These are phyloP conservation scores for Brachionus plicatilis DNA, from an alignment of 1,140 invertebrate genomes.

Conservation along the genomic window DNA sequence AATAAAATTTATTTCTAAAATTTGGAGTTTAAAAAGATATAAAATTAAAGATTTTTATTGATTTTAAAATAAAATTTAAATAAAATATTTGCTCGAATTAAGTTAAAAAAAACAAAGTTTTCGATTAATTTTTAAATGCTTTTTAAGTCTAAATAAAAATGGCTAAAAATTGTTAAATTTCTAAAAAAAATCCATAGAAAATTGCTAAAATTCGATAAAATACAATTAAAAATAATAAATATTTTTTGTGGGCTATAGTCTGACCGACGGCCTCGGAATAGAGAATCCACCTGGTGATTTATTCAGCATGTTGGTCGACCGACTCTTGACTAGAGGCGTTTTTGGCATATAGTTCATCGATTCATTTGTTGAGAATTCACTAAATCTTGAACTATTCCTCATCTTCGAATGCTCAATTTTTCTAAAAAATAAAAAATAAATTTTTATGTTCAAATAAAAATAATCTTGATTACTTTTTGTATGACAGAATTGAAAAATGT, in stretches of 20 bases:
- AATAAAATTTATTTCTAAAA: too few species aligned
- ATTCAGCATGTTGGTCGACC: neutral
- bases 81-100: neutral
- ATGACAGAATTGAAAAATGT: slow-evolving; percentile 6
- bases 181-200: neutral
- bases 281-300: slow-evolving; percentile 11
- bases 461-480: slow-evolving; percentile 10
- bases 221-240: slow-evolving; percentile 16
- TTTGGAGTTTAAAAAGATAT: too few species aligned
- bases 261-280: neutral
- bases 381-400: neutral
- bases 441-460: neutral
- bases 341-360: slow-evolving; percentile 19
- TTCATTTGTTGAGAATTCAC: neutral
- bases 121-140: neutral
- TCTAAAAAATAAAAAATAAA: neutral
- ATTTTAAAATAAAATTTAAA: neutral
- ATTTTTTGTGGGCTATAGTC: neutral
- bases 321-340: neutral
- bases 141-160: neutral
- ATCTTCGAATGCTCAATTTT: neutral
- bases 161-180: neutral
- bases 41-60: neutral
- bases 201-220: neutral
- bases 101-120: neutral